Evolutionary conservation across 2,888 invertebrate species (phyloP).

Genomic region (Drosophila lutescens): DNA sequence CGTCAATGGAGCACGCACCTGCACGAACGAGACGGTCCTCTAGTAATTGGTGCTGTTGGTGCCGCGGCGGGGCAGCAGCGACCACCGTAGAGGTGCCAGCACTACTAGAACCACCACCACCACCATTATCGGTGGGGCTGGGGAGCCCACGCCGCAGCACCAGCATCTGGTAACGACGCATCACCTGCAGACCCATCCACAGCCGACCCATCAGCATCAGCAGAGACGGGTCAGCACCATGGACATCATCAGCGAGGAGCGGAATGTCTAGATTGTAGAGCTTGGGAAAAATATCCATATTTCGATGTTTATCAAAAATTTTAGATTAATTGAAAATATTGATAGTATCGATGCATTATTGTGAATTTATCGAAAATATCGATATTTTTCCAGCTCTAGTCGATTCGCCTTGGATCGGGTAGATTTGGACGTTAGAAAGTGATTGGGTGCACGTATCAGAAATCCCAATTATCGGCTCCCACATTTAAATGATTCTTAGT

Average conservation of each 20-base stretch:
- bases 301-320: too few species aligned
- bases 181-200: constrained; percentile 2
- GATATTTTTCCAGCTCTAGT: too few species aligned
- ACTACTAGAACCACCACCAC: constrained; percentile 16
- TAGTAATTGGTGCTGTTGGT: constrained; percentile 82
- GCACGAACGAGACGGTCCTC: constrained; percentile 92
- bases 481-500: too few species aligned
- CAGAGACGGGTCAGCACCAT: constrained; percentile 72
- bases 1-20: constrained; percentile 92
- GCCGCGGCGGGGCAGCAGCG: constrained; percentile 76
- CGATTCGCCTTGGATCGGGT: constrained; percentile 7
- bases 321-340: too few species aligned
- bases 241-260: constrained; percentile 75
- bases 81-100: constrained; percentile 61
- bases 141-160: constrained; percentile 39
- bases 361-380: too few species aligned
- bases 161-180: constrained; percentile 19
- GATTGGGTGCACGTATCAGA: neutral
- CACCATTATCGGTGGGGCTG: neutral
- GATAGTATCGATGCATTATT: too few species aligned
- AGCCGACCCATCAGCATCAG: constrained; percentile 50
- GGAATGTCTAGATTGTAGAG: constrained; percentile 50
- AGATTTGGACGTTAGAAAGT: neutral
- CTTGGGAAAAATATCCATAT: too few species aligned
- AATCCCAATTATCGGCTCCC: too few species aligned